A percentile compares a stretch with the other conserved stretches of the same genome.
Evolutionary conservation across 2,113 vertebrate genomes (phyloP).

Genomic region (Cynoglossus semilaevis): DNA sequence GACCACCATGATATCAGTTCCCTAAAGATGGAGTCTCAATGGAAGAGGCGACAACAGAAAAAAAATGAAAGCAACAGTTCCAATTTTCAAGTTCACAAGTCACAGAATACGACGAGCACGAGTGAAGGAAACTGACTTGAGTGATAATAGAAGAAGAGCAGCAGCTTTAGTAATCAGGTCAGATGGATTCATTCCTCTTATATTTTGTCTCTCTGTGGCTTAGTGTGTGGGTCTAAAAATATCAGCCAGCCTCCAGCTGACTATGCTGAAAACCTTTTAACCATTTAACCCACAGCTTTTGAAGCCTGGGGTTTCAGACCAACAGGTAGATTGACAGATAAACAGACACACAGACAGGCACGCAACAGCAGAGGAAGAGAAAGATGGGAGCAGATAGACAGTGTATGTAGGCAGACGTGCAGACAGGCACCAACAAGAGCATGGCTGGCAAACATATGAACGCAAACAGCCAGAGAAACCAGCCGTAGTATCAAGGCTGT

Average conservation of each 20-base stretch:
- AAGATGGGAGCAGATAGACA: slow-evolving; percentile 6
- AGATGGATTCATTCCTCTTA: slow-evolving; percentile 19
- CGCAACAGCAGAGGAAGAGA: background rate
- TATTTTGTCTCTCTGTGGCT: slow-evolving; percentile 50
- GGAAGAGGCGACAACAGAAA: too few relatives aligned
- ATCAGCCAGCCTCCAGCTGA: slow-evolving; percentile 81
- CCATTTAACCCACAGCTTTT: slow-evolving; percentile 74
- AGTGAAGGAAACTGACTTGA: background rate
- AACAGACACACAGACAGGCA: background rate
- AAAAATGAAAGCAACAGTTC: too few relatives aligned
- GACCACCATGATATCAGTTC: too few relatives aligned
- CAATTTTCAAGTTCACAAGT: background rate
- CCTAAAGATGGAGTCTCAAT: too few relatives aligned
- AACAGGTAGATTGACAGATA: background rate
- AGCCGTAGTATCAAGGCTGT: too few relatives aligned
- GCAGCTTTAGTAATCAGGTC: slow-evolving; percentile 20
- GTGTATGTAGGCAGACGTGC: background rate
- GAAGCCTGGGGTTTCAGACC: slow-evolving; percentile 6
- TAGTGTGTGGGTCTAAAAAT: slow-evolving; percentile 84
- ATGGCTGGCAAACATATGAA: background rate
- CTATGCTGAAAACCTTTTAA: slow-evolving; percentile 82
- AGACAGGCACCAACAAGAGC: background rate
- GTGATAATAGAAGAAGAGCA: background rate
- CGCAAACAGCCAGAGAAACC: background rate
- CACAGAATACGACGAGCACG: background rate